phyloP scores from a whole-genome alignment of 2,888 invertebrate species.

The Cepaea hortensis region DNA sequence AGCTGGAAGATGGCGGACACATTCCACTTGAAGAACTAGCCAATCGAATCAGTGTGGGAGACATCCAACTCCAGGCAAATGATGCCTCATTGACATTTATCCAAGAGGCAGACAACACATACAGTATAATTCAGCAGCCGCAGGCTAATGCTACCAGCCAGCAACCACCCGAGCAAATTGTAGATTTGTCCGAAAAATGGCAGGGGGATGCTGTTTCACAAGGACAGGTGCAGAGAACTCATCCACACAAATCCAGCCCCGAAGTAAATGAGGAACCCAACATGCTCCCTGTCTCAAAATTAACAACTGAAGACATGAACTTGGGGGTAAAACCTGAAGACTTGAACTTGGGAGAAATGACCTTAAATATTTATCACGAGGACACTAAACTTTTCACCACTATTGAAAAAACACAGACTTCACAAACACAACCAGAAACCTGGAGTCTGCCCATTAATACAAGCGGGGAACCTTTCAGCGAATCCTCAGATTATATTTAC shows the following conservation, averaged over 20 bases:
- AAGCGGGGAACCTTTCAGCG: background rate
- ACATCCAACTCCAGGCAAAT: background rate
- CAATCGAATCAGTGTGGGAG: slow-evolving; percentile 21
- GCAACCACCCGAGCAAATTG: background rate
- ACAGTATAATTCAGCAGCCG: slow-evolving; percentile 2
- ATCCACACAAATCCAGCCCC: slow-evolving; percentile 3
- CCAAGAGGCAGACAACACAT: slow-evolving; percentile 3
- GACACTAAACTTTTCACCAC: background rate
- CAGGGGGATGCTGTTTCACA: background rate
- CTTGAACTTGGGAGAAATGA: background rate
- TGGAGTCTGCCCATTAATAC: background rate
- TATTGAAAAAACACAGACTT: background rate
- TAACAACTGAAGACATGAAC: background rate
- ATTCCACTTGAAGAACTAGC: slow-evolving; percentile 39
- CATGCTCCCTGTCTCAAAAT: background rate
- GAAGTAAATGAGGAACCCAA: background rate
- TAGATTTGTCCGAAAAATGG: background rate
- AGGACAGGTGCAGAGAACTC: background rate
- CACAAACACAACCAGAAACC: slow-evolving; percentile 22
- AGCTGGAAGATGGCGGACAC: slow-evolving; percentile 34
- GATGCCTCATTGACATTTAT: slow-evolving; percentile 30
- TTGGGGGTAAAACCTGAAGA: background rate
- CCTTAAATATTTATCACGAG: background rate
- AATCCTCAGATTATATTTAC: slow-evolving; percentile 61
- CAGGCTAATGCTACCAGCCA: background rate